phyloP scores from a whole-genome alignment of 2,113 vertebrate genomes.

The Caranx ignobilis region DNA sequence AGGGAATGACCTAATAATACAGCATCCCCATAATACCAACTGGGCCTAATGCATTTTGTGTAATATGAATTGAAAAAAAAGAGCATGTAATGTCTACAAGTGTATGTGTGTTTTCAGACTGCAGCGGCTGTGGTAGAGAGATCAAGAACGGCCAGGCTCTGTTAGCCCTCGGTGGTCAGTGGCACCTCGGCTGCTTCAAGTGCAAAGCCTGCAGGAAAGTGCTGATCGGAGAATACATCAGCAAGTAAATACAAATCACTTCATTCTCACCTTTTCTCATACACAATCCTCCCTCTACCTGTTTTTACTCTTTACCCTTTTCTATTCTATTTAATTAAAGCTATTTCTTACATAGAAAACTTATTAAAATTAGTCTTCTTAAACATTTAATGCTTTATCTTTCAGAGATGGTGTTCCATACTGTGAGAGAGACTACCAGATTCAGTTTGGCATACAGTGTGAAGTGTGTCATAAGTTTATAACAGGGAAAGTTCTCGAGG shows the following conservation, averaged over 20 bases:
- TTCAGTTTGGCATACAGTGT: conserved; percentile 94
- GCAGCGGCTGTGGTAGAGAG: conserved; percentile 93
- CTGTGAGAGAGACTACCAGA: conserved; percentile 97
- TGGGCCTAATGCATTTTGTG: background rate
- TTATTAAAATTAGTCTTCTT: background rate
- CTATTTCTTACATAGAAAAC: no score
- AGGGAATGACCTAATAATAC: background rate
- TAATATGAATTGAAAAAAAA: background rate
- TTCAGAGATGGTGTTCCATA: conserved; percentile 93
- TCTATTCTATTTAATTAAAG: no score
- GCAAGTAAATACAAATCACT: conserved; percentile 88
- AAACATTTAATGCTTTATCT: background rate
- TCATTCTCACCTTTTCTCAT: background rate
- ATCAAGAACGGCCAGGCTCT: conserved; percentile 98
- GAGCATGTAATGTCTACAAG: background rate
- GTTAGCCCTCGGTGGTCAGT: conserved; percentile 92
- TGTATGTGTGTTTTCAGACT: conserved; percentile 84
- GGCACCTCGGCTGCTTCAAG: conserved; percentile 98
- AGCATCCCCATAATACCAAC: background rate
- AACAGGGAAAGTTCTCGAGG: conserved; percentile 97
- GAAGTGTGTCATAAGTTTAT: conserved; percentile 95
- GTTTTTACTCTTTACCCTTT: no score
- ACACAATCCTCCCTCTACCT: background rate
- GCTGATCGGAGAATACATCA: conserved; percentile 96
- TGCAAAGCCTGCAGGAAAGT: conserved; percentile 93